Evolutionary conservation across 35 echinoderm and acorn worm species (phyloP).

Genomic region (Lytechinus variegatus): DNA sequence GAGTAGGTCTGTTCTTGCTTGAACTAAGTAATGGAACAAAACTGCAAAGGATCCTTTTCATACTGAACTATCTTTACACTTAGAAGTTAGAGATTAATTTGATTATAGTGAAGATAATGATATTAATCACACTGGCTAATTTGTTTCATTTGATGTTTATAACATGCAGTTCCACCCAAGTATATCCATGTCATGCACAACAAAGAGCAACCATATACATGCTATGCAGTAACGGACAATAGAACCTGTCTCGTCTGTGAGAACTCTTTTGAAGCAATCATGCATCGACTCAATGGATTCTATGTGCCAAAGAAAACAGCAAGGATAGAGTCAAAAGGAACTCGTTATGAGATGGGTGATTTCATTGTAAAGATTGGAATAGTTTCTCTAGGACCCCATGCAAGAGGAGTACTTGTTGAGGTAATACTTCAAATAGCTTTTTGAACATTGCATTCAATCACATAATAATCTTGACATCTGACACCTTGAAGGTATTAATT

Average conservation of each 20-base stretch:
- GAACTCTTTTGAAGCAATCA: slow-evolving; percentile 82
- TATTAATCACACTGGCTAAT: not conserved
- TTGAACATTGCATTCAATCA: not conserved
- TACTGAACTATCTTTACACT: too few relatives aligned
- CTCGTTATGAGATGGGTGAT: slow-evolving; percentile 86
- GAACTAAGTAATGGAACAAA: too few relatives aligned
- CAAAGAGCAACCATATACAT: slow-evolving; percentile 78
- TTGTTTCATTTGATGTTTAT: not conserved
- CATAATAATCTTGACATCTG: not conserved
- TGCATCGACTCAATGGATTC: slow-evolving; percentile 88
- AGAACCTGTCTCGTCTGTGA: slow-evolving; percentile 75
- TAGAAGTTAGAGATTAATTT: not conserved
- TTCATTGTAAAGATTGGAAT: slow-evolving; percentile 91
- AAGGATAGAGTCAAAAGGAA: slow-evolving; percentile 92
- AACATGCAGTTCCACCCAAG: slow-evolving; percentile 65
- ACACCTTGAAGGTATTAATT: too few relatives aligned
- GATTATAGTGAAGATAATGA: not conserved
- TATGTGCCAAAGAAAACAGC: slow-evolving; percentile 82
- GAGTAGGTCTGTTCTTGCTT: too few relatives aligned
- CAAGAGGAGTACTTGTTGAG: slow-evolving; percentile 95
- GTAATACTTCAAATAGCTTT: slow-evolving; percentile 44
- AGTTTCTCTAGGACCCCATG: slow-evolving; percentile 85
- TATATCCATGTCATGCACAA: slow-evolving; percentile 92
- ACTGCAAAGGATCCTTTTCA: too few relatives aligned
- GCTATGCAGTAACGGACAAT: slow-evolving; percentile 81